Conservation (phyloP, 2,113 vertebrate species). For the Siniperca knerii region DNA sequence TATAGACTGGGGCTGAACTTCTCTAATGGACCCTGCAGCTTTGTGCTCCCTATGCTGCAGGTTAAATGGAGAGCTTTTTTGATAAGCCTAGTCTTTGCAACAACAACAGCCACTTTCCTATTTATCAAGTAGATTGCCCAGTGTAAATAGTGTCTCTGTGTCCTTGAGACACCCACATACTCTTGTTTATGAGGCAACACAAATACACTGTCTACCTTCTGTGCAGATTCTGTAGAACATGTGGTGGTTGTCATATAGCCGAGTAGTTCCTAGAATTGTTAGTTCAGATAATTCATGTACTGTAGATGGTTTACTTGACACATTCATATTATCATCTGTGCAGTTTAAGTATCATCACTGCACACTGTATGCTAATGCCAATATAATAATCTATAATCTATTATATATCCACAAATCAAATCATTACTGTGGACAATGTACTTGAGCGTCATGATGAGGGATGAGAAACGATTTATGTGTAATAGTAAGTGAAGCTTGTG, state of each 20-base stretch:
- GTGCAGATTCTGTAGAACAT: conserved; percentile 14
- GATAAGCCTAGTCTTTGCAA: conserved; percentile 28
- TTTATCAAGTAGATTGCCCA: conserved; percentile 31
- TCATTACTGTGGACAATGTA: not conserved
- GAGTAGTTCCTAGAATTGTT: not conserved
- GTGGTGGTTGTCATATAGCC: not conserved
- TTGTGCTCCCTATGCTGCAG: conserved; percentile 30
- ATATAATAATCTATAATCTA: not conserved
- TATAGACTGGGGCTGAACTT: conserved; percentile 26
- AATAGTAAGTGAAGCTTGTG: not conserved
- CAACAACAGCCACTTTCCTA: conserved; percentile 35
- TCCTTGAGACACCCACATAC: conserved; percentile 69
- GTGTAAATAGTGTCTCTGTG: conserved; percentile 58
- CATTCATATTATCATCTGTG: not conserved
- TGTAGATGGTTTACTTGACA: not conserved
- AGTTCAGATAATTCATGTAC: not conserved
- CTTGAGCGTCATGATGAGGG: not conserved
- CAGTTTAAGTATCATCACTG: not conserved
- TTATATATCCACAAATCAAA: not conserved
- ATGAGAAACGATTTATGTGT: not conserved
- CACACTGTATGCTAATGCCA: not conserved
- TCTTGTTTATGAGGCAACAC: conserved; percentile 70
- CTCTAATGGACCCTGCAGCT: conserved; percentile 41
- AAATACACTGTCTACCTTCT: conserved; percentile 27
- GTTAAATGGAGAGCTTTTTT: conserved; percentile 32